These are phyloP conservation scores for Calliopsis andreniformis DNA, from an alignment of 1,140 invertebrate genomes.

Conservation along the genomic window DNA sequence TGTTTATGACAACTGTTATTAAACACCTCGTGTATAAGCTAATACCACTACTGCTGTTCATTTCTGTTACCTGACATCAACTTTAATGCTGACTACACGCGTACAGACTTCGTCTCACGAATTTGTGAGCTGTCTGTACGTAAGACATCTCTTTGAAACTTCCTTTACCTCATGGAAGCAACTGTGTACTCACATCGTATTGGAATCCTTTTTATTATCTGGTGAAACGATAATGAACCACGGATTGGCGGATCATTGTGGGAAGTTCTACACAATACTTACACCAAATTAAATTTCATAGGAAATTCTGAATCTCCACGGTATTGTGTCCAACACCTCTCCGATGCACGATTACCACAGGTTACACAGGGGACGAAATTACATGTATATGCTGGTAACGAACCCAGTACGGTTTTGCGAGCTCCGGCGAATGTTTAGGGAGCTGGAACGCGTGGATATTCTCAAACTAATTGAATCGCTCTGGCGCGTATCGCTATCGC, in stretches of 20 bases:
- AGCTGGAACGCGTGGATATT: slow-evolving; percentile 21
- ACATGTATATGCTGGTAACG: slow-evolving; percentile 1
- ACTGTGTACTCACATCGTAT: too few relatives aligned
- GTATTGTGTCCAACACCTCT: not conserved
- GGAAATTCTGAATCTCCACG: not conserved
- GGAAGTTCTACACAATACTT: not conserved
- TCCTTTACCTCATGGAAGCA: too few relatives aligned
- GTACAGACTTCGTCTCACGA: too few relatives aligned
- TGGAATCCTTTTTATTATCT: not conserved
- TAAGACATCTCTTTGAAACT: too few relatives aligned
- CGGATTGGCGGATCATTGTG: not conserved
- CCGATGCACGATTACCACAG: not conserved
- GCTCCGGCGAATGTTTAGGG: slow-evolving; percentile 7
- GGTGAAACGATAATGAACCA: not conserved
- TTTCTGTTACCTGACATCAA: too few relatives aligned
- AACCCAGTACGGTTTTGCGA: not conserved
- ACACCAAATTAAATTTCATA: not conserved
- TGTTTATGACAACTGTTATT: too few relatives aligned
- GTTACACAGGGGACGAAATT: not conserved
- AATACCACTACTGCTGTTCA: too few relatives aligned
- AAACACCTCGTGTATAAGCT: too few relatives aligned
- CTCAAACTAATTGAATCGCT: slow-evolving; percentile 49
- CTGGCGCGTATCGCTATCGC: slow-evolving; percentile 10
- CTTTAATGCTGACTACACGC: too few relatives aligned
- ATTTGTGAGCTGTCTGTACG: too few relatives aligned